Base-by-base conservation (phyloP, 1,140 invertebrate species). In the Drosophila nebulosa region DNA sequence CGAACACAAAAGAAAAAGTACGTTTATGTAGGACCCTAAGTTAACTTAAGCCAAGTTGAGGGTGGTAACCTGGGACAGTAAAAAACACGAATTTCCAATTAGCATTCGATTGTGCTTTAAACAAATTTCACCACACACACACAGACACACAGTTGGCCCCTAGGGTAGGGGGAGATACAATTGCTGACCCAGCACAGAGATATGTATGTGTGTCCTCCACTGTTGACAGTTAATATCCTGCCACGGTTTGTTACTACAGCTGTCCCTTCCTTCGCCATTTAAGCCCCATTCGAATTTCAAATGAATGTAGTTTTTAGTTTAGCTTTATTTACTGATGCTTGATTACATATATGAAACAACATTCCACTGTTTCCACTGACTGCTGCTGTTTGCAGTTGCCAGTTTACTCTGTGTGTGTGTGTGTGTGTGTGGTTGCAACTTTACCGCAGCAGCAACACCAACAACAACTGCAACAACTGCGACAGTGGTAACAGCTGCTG, bases 11-110 rank as follows among this genome's bases (percentile, higher is more conserved):
- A 39, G 16, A 21, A 46, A 46, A 46, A 21, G 75, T 73, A 75
- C 64, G 72, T 75, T 75, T 59, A 56, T 36, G 4, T 36, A 36
- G 12, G 12, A n/a, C n/a, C 35, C 35, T n/a, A 21, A 46, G 39
- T 16, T 16, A 46, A 46, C 16, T 46, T 21, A 7, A 46, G 39
- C 16, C 39, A 46, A 21, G 16, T 46, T 46, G 39, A 10, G 39
- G 30, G 52, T 10, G 42, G 36, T 24, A 18, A n/a, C 51, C 56
- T 9, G 10, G 7, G 36, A 27, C 7, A 32, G 30, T 21, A 35
- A 24, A 24, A 24, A 32, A 75, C 73, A 75, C 46, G 72, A 59
- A 64, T 59, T 75, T 75, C 73, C 72, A 75, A 75, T 75, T 75
- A 75, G 73, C 74, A 71, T 68, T 75, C 64, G 67, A 75, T 75